These are phyloP conservation scores for Neopelma chrysocephalum DNA, from an alignment of 2,797 vertebrate species.

Conservation along the genomic window DNA sequence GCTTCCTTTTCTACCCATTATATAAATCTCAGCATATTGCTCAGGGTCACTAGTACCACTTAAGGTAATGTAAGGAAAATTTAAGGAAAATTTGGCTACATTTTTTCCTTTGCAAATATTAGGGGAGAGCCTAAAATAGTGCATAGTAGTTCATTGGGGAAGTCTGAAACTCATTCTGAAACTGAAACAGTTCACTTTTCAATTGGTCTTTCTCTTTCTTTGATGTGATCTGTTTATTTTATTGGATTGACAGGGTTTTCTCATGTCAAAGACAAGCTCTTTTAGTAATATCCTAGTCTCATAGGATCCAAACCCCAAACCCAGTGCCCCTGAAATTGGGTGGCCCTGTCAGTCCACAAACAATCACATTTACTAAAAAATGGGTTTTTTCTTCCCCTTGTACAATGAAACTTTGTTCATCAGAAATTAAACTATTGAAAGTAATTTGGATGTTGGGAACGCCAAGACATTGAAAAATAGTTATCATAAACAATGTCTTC, in stretches of 20 bases:
- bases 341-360: slow-evolving; percentile 20
- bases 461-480: slow-evolving; percentile 39
- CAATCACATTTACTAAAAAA: slow-evolving; percentile 11
- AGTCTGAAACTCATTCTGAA: not conserved
- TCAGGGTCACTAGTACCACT: not conserved
- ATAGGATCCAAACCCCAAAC: not conserved
- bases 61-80: not conserved
- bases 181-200: not conserved
- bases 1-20: not conserved
- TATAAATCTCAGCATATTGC: not conserved
- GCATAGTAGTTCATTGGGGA: not conserved
- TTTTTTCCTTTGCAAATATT: not conserved
- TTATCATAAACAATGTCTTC: slow-evolving; percentile 25
- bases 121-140: not conserved
- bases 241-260: not conserved
- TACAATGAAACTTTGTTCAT: slow-evolving; percentile 18
- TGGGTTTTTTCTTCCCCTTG: not conserved
- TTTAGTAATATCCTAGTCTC: not conserved
- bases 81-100: not conserved
- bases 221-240: not conserved
- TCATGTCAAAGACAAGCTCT: not conserved
- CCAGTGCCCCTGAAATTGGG: slow-evolving; percentile 9
- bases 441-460: not conserved
- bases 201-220: not conserved
- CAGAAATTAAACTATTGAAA: slow-evolving; percentile 29